A percentile compares a stretch with the other conserved stretches of the same genome.
Evolutionary conservation across 1,140 invertebrate genomes (phyloP).

Genomic region (Bombus impatiens): DNA sequence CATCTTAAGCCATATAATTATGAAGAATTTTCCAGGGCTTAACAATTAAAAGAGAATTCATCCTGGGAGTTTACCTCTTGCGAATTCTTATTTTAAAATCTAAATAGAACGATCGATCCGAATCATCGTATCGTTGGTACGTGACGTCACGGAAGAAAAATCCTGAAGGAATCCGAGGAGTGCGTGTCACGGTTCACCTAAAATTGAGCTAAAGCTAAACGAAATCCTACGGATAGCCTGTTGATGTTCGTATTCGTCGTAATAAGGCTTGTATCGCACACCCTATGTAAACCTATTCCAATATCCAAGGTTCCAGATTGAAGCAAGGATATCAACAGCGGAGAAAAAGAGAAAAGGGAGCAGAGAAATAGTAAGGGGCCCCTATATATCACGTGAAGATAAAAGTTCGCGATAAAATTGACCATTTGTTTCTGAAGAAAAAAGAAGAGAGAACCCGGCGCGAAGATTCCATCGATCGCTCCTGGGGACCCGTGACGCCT

Average conservation of each 20-base stretch:
- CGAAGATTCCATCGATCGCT: conserved; percentile 31
- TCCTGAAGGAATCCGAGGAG: too few species aligned
- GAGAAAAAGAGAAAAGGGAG: background rate
- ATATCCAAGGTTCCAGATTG: conserved; percentile 32
- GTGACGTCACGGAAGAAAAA: too few species aligned
- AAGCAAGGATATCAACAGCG: conserved; percentile 2
- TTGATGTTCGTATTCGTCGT: background rate
- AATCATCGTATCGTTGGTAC: too few species aligned
- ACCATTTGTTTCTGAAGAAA: conserved; percentile 43
- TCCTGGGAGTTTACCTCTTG: too few species aligned
- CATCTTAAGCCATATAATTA: too few species aligned
- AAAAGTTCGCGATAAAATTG: conserved; percentile 51
- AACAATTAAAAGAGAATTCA: too few species aligned
- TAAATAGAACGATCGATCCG: too few species aligned
- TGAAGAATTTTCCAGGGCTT: too few species aligned
- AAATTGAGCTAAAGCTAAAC: too few species aligned
- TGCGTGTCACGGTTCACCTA: too few species aligned
- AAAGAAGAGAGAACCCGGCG: background rate
- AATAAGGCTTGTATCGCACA: conserved; percentile 28
- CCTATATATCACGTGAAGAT: conserved; percentile 11
- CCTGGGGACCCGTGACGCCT: background rate
- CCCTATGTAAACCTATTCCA: conserved; percentile 1
- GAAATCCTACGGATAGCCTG: too few species aligned
- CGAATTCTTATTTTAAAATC: too few species aligned
- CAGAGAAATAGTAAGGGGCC: background rate